Base-by-base conservation (phyloP, 2,888 invertebrate species). In the Morpho helenor region DNA sequence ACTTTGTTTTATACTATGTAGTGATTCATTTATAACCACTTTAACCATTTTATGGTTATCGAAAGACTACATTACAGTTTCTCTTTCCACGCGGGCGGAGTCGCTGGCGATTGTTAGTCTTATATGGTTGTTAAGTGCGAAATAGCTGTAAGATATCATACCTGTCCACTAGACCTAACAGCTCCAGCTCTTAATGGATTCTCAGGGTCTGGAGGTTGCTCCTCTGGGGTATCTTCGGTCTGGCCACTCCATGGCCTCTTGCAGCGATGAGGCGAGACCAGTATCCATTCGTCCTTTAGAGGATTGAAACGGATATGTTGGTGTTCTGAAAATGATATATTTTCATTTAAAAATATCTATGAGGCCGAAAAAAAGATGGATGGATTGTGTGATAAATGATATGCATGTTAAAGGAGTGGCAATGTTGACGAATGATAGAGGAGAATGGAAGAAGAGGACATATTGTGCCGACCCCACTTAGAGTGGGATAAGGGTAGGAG, bases 231-330 rank as follows among this genome's bases (percentile, higher is more conserved):
- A 0, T 91, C 80, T 79, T 98, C 98, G 0, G 95, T 92, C 86
- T 98, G 97, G 0, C 99, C 99, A 65, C 94, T 94, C 99, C 99
- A 99, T 39, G 99, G 99, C 57, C 99, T 91, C 70, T 95, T 93
- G 89, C 96, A 95, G 49, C 99, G 94, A 79, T 99, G 99, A 0
- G 99, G 99, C 0, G 98, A 98, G 0, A 99, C 98, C 50, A 99
- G 91, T 8, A 99, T 92, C 99, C 99, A 99, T 79, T 98, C 96
- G 55, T 96, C 98, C 72, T 93, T 95, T 52, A 99, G 87, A 0
- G 99, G 99, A 81, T 99, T 99, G 79, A 94, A 98, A 8, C 99
- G 93, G 0, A 95, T 91, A 76, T 99, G 99, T 71, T 96, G 98
- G 79, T 98, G 98, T 68, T 98, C 98, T 98, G 78, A 0, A 61